Conservation (phyloP, 2,888 invertebrate genomes). For the Amaurobius ferox region DNA sequence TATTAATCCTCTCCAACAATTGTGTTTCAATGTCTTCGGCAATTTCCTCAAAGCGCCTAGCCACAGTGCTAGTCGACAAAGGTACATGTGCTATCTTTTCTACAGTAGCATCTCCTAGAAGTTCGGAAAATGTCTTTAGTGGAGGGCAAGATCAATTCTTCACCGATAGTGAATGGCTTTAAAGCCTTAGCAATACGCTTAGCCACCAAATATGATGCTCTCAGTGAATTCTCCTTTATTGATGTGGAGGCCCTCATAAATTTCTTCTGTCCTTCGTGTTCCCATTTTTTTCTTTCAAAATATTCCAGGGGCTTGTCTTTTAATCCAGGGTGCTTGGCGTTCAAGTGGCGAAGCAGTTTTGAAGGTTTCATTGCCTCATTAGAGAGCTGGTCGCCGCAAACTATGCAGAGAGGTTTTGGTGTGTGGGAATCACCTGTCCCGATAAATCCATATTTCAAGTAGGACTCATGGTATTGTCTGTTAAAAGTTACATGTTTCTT, state of each 20-base stretch:
- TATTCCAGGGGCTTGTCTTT: too few species aligned
- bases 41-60: conserved; percentile 33
- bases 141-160: conserved; percentile 23
- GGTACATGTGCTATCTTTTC: too few species aligned
- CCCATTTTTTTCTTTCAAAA: too few species aligned
- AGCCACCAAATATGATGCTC: conserved; percentile 47
- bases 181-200: conserved; percentile 48
- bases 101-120: conserved; percentile 5
- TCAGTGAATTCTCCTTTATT: conserved; percentile 37
- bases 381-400: too few species aligned
- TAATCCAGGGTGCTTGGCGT: too few species aligned
- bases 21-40: too few species aligned
- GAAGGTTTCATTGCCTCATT: too few species aligned
- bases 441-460: conserved; percentile 24
- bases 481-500: too few species aligned
- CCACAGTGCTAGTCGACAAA: too few species aligned
- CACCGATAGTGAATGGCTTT: conserved; percentile 53
- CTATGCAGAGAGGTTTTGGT: conserved; percentile 19
- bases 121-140: conserved; percentile 20
- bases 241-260: conserved; percentile 36
- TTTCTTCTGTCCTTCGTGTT: conserved; percentile 34
- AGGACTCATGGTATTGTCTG: too few species aligned
- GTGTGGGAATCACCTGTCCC: neutral
- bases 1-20: too few species aligned
- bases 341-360: too few species aligned